Percentiles rank a stretch among this genome's conserved stretches.
These are phyloP conservation scores for Chroicocephalus ridibundus DNA, from an alignment of 2,113 vertebrate genomes.

Conservation along the genomic window DNA sequence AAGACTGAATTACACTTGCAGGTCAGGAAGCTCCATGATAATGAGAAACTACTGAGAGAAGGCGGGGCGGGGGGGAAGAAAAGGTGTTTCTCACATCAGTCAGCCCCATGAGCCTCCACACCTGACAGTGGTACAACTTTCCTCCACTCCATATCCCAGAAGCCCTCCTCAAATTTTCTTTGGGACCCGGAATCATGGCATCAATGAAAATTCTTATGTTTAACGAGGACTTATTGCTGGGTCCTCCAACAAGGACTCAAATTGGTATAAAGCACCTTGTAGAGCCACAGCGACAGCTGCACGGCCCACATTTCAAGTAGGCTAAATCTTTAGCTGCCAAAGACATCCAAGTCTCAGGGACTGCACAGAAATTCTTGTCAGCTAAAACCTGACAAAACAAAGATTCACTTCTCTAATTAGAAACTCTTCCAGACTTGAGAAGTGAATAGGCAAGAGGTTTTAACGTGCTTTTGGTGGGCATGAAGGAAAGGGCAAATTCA, in stretches of 20 bases:
- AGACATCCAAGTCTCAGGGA: not conserved
- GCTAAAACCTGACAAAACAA: not conserved
- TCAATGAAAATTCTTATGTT: not conserved
- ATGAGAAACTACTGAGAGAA: not conserved
- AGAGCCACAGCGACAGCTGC: not conserved
- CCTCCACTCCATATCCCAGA: not conserved
- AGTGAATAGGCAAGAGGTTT: not conserved
- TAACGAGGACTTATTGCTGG: not conserved
- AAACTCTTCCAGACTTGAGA: not conserved
- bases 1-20: not conserved
- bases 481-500: not conserved
- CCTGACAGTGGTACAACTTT: not conserved
- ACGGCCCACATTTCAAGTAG: not conserved
- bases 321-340: not conserved
- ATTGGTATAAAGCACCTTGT: not conserved
- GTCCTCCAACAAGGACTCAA: not conserved
- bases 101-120: not conserved
- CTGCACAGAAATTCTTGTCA: not conserved
- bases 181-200: not conserved
- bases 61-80: too few species aligned
- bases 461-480: not conserved
- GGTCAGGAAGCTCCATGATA: not conserved
- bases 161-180: not conserved
- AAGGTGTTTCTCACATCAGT: not conserved
- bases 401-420: not conserved